phyloP scores from a whole-genome alignment of 2,113 vertebrate species.

The Sinocyclocheilus anophthalmus region DNA sequence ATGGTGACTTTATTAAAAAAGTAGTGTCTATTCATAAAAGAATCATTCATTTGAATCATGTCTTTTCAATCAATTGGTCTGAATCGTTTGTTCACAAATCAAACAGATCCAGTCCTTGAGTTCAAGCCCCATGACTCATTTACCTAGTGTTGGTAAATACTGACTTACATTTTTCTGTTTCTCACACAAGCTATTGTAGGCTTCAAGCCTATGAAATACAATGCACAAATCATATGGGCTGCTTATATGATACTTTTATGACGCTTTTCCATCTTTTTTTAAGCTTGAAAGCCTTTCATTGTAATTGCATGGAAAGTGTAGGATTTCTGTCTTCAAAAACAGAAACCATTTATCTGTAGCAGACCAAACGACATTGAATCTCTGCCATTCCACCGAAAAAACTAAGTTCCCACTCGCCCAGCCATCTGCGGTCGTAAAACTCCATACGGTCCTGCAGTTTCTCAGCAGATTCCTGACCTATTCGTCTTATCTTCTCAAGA shows the following conservation, averaged over 20 bases:
- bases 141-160: background rate
- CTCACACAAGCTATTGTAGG: background rate
- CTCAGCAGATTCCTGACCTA: too few relatives aligned
- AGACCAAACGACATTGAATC: too few relatives aligned
- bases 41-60: background rate
- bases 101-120: background rate
- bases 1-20: background rate
- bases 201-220: slow-evolving; percentile 10
- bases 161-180: background rate
- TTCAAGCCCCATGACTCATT: background rate
- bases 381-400: too few relatives aligned
- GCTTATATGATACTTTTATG: background rate
- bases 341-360: too few relatives aligned
- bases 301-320: background rate
- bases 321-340: too few relatives aligned
- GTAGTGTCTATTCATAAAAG: background rate
- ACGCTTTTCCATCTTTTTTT: background rate
- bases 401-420: too few relatives aligned
- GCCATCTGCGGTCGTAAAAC: too few relatives aligned
- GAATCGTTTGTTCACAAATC: background rate
- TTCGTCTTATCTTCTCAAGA: too few relatives aligned
- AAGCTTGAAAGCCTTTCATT: background rate
- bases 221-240: background rate
- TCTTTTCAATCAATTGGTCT: background rate
- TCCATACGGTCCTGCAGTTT: too few relatives aligned